Evolutionary conservation across 2,888 invertebrate genomes (phyloP).

Genomic region (Melanotus villosus): DNA sequence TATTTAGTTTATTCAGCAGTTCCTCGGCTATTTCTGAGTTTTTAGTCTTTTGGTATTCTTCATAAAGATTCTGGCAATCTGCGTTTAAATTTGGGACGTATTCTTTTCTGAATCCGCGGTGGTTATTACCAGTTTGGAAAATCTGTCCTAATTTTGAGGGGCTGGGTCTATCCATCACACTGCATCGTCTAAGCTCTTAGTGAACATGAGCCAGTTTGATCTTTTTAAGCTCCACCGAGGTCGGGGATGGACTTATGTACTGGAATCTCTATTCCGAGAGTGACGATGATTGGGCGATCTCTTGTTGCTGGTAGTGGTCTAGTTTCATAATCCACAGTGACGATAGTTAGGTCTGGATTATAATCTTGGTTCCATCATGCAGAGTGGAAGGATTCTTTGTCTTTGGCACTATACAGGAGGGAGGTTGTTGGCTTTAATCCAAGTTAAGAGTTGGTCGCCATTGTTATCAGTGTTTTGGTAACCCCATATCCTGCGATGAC

Average conservation of each 20-base stretch:
- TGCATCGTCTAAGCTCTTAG: not conserved
- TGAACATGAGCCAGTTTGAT: not conserved
- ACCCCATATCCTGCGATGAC: not conserved
- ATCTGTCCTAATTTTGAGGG: not conserved
- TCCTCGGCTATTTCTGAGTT: not conserved
- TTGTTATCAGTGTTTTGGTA: not conserved
- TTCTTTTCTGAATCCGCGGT: not conserved
- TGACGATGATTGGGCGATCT: not conserved
- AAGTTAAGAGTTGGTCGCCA: not conserved
- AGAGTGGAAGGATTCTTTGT: not conserved
- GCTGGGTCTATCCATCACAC: not conserved
- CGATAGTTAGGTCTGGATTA: not conserved
- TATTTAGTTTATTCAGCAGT: not conserved
- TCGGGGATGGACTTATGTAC: not conserved
- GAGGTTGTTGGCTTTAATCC: not conserved
- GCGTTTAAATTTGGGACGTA: not conserved
- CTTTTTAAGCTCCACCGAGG: not conserved
- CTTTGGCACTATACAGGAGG: not conserved
- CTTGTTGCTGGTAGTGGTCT: slow-evolving; percentile 1
- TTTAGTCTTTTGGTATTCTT: not conserved
- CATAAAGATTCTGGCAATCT: not conserved
- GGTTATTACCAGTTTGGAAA: not conserved
- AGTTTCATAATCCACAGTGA: not conserved
- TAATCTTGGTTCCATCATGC: not conserved
- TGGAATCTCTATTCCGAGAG: not conserved